Evolutionary conservation across 2,113 vertebrate genomes (phyloP).

Genomic region (Diadophis punctatus): DNA sequence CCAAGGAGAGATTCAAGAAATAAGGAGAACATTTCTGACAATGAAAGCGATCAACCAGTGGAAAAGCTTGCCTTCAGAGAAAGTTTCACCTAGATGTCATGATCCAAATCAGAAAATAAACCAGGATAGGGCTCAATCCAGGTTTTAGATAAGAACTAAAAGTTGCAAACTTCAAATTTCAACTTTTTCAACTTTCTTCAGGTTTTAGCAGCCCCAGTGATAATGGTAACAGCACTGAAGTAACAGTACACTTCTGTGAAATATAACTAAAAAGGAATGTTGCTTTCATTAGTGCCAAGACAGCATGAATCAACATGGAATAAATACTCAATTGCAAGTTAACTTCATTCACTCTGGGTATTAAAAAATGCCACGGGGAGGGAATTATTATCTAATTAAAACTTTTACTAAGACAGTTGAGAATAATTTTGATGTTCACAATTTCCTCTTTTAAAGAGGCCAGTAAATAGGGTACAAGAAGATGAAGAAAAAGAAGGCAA

Average conservation of each 20-base stretch:
- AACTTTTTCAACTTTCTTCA: neutral
- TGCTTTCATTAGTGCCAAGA: neutral
- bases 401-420: conserved; percentile 9
- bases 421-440: neutral
- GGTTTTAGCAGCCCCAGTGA: neutral
- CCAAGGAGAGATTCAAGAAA: no score
- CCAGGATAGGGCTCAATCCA: neutral
- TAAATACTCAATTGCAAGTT: neutral
- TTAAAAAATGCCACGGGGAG: conserved; percentile 32
- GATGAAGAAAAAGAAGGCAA: conserved; percentile 28
- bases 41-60: no score
- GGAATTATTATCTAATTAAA: conserved; percentile 9
- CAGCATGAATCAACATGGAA: conserved; percentile 1
- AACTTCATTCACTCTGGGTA: conserved; percentile 25
- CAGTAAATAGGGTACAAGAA: conserved; percentile 24
- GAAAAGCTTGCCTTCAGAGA: no score
- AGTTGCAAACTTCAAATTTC: neutral
- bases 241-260: conserved; percentile 4
- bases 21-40: no score
- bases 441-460: neutral
- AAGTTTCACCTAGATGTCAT: neutral
- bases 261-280: conserved; percentile 19
- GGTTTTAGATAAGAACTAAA: neutral
- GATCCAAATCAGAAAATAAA: neutral
- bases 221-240: neutral